These are phyloP conservation scores for Toxotes lorentzi DNA, from an alignment of 2,797 vertebrate species.

Conservation along the genomic window DNA sequence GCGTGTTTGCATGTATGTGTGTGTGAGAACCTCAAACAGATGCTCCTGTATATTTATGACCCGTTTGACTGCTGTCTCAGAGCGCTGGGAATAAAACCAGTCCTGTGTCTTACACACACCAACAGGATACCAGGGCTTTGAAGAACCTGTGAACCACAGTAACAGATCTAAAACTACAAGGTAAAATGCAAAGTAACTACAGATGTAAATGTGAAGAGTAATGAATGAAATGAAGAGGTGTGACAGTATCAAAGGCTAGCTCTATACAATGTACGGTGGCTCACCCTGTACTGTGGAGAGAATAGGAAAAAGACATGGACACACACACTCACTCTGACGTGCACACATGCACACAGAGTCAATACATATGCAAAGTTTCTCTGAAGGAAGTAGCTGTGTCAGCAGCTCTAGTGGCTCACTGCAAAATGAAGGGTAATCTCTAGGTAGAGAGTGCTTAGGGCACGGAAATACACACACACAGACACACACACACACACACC, in stretches of 20 bases:
- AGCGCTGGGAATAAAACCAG: constrained; percentile 63
- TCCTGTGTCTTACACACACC: constrained; percentile 32
- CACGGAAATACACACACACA: constrained; percentile 54
- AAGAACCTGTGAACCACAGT: constrained; percentile 61
- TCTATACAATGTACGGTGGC: constrained; percentile 32
- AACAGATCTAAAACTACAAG: constrained; percentile 35
- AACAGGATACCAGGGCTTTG: neutral
- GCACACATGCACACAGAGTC: constrained; percentile 49
- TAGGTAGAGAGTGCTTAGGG: constrained; percentile 73
- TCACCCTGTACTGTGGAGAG: constrained; percentile 25
- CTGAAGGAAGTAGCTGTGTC: constrained; percentile 76
- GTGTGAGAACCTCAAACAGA: constrained; percentile 67
- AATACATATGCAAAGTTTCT: constrained; percentile 79
- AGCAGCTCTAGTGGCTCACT: constrained; percentile 74
- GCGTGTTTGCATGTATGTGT: constrained; percentile 28
- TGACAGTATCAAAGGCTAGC: constrained; percentile 49
- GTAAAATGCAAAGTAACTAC: constrained; percentile 48
- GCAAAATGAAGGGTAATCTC: constrained; percentile 82
- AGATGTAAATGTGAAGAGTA: constrained; percentile 37
- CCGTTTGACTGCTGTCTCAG: constrained; percentile 72
- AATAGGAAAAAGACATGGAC: constrained; percentile 36
- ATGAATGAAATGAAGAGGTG: constrained; percentile 51
- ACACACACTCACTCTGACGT: constrained; percentile 2
- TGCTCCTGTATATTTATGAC: constrained; percentile 84
- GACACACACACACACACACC: neutral